These are phyloP conservation scores for Melitaea cinxia DNA, from an alignment of 1,140 invertebrate genomes.

Conservation along the genomic window DNA sequence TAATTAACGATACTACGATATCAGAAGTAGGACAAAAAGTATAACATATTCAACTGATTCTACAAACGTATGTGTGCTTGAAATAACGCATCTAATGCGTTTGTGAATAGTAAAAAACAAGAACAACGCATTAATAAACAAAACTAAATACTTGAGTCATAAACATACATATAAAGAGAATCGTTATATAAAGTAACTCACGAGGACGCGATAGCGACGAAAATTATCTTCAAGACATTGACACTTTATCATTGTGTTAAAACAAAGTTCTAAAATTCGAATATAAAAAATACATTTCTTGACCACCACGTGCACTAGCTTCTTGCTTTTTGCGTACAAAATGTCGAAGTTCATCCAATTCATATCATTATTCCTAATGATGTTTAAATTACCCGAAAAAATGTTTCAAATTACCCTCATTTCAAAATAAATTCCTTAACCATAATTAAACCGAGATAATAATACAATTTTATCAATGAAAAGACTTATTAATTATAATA, in stretches of 20 bases:
- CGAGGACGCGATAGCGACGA: constrained; percentile 5
- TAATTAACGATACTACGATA: not conserved
- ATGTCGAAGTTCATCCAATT: too few relatives aligned
- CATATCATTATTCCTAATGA: too few relatives aligned
- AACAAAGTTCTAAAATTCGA: constrained; percentile 15
- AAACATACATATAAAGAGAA: not conserved
- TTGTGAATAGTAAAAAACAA: constrained; percentile 1
- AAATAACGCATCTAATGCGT: too few relatives aligned
- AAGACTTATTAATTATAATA: too few relatives aligned
- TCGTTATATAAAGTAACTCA: constrained; percentile 1
- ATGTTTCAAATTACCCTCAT: too few relatives aligned
- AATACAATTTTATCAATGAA: too few relatives aligned
- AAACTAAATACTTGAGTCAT: not conserved
- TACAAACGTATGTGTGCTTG: not conserved
- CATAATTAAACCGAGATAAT: too few relatives aligned
- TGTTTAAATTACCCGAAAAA: too few relatives aligned
- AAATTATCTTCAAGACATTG: constrained; percentile 27
- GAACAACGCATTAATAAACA: not conserved
- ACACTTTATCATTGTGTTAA: constrained; percentile 25
- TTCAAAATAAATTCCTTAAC: too few relatives aligned
- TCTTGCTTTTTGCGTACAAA: not conserved
- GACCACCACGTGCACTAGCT: not conserved
- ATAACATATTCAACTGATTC: not conserved
- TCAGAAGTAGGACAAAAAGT: not conserved
- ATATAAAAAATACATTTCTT: too few relatives aligned